Conservation (phyloP, 2,888 invertebrate species). For the Psylliodes chrysocephalus region DNA sequence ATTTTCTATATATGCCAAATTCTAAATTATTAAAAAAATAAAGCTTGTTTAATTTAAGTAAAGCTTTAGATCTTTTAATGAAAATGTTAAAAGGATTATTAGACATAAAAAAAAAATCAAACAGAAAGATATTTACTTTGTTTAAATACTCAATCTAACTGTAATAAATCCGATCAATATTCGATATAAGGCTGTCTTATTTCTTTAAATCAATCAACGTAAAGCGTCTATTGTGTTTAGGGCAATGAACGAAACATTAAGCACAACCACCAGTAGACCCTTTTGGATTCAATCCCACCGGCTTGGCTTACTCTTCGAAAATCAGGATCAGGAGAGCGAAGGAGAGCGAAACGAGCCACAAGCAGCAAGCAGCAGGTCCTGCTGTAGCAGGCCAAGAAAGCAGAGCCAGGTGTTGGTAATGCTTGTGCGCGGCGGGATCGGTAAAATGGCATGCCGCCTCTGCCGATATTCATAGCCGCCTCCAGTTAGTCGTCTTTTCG, state of each 20-base stretch:
- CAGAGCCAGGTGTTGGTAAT: slow-evolving; percentile 57
- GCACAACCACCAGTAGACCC: neutral
- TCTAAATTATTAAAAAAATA: too few species aligned
- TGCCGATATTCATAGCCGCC: slow-evolving; percentile 54
- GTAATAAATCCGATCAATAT: too few species aligned
- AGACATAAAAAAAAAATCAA: too few species aligned
- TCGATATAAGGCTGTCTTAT: too few species aligned
- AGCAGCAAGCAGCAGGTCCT: neutral
- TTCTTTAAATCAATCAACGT: too few species aligned
- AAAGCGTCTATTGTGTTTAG: too few species aligned
- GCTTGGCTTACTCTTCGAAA: neutral
- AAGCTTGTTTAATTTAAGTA: too few species aligned
- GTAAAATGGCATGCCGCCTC: slow-evolving; percentile 60
- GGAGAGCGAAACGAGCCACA: neutral
- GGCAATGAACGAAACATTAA: neutral
- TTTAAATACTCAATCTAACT: too few species aligned
- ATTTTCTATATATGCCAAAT: too few species aligned
- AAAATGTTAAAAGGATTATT: too few species aligned
- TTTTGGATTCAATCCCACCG: neutral
- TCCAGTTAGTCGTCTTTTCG: slow-evolving; percentile 55
- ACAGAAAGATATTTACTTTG: too few species aligned
- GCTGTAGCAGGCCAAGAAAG: slow-evolving; percentile 22
- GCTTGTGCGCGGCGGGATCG: slow-evolving; percentile 63
- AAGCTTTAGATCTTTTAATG: too few species aligned
- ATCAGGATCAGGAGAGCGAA: neutral